These are phyloP conservation scores for Gnathonemus echidnorhynchus DNA, from an alignment of 2,113 vertebrate species.

Conservation along the genomic window DNA sequence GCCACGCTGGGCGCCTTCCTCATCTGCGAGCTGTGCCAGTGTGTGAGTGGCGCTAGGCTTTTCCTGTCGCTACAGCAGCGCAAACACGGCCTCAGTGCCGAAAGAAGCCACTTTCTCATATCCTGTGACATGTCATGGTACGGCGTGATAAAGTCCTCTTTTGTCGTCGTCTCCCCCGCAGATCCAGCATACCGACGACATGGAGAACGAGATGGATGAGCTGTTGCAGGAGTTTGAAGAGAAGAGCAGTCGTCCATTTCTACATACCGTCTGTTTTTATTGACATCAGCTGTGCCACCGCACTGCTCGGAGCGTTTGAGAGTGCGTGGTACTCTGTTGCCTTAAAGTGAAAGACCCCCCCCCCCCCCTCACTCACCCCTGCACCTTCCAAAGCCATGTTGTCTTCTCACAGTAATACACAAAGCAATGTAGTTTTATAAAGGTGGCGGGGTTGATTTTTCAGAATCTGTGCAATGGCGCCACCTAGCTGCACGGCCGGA, in stretches of 20 bases:
- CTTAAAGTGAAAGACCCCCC: slow-evolving; percentile 1
- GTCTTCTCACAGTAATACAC: neutral
- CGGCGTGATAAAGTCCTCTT: neutral
- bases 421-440: neutral
- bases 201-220: slow-evolving; percentile 98
- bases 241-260: slow-evolving; percentile 90
- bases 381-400: neutral
- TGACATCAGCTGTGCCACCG: slow-evolving; percentile 47
- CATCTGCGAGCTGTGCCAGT: slow-evolving; percentile 97
- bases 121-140: neutral
- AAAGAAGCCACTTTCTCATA: neutral
- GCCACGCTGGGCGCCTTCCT: slow-evolving; percentile 95
- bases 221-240: slow-evolving; percentile 97
- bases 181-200: slow-evolving; percentile 98
- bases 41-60: slow-evolving; percentile 70
- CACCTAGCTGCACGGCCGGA: neutral
- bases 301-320: neutral
- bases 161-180: slow-evolving; percentile 36
- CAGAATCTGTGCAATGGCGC: slow-evolving; percentile 1
- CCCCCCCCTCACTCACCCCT: neutral
- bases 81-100: neutral
- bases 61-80: neutral
- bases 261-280: slow-evolving; percentile 98
- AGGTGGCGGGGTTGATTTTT: neutral
- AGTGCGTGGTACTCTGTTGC: neutral